Evolutionary conservation across 2,797 vertebrate species (phyloP), one percentile per base, ranked within the genome.

Genomic region (Gallinago nigripennis): DNA sequence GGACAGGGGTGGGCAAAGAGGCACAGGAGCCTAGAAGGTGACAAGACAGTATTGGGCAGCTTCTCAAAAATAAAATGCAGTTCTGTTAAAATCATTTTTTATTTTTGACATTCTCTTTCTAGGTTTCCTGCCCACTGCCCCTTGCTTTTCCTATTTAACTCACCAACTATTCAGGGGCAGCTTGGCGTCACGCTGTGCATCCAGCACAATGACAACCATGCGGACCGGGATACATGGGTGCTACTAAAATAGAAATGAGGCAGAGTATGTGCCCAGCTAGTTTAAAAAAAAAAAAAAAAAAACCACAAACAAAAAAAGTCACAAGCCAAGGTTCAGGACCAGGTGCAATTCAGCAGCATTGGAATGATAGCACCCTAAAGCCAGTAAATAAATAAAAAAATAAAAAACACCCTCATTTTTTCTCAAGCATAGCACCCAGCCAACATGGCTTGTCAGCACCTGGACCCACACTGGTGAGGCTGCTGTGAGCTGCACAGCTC

Each of bases 281-380:
- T 33, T 65, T n/a, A 57, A 81, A 91, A 82, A 43, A 53, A 81
- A 91, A 82, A 43, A 9, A 46, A 64, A 84, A 84, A 31, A n/a
- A 11, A 13, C 5, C 16, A 12, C 14, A 25, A 50, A 46, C 11
- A 48, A 54, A 64, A 84, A 31, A n/a, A 12, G 6, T 17, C 50
- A 45, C 25, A 61, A 61, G 48, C 27, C 37, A 39, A 91, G 33
- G 31, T 75, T 83, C 63, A 56, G 61, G 41, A 58, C 45, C 30
- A 64, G 58, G 33, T 78, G 31, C 53, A 75, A 58, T 43, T 80
- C 70, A 90, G 54, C 48, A 86, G 53, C 41, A 11, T 20, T 53
- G 16, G 27, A 61, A 78, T 30, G 15, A 28, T 76, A 81, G 50
- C 18, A 73, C 14, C 39, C n/a, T 65, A 78, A 58, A 79, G 12